Base-by-base conservation (phyloP, 2,797 vertebrate genomes). In the Rhodeus uyekii region DNA sequence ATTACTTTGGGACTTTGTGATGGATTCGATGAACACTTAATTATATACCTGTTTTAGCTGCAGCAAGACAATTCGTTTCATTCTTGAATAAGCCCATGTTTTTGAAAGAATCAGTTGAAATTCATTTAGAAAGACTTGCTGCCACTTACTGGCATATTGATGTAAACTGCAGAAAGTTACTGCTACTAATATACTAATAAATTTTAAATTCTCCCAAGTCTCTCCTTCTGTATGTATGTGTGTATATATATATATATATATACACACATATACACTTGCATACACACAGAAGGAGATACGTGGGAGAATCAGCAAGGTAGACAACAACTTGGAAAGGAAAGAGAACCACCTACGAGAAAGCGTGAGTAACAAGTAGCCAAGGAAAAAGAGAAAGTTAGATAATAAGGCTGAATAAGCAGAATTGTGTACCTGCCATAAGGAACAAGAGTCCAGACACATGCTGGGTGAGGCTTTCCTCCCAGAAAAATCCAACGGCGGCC, bases 391-490 rank as follows among this genome's bases (percentile, higher is more conserved):
- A 64, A 32, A 16, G 29, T 24, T 39, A 64, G 61, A 44, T 44
- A 78, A 38, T 22, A 53, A 34, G 34, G 14, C 42, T 24, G 24
- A 73, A 27, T 71, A 44, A 60, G 58, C 55, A 60, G 36, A 55
- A 48, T 18, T 2, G n/a, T 34, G 13, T 94, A 96, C 96, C 95
- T 95, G 96, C 95, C 95, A 95, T 96, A 81, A 96, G 94, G 93
- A 97, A 96, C 16, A 96, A 93, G 18, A 96, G 93, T 39, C 95
- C 96, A 1, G 96, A 94, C 64, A 96, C 86, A 0, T 96, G 95
- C 88, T 96, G 95, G 0, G 95, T 97, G 86, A 97, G 92, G 87
- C 93, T 96, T 76, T 97, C 94, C 87, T 97, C 96, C 95, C 94
- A 95, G 92, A 96, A 96, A 90, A 95, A 97, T 2, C 95, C 95